These are phyloP conservation scores for Troglohyphantes excavatus DNA, from an alignment of 2,888 invertebrate genomes.

Conservation along the genomic window DNA sequence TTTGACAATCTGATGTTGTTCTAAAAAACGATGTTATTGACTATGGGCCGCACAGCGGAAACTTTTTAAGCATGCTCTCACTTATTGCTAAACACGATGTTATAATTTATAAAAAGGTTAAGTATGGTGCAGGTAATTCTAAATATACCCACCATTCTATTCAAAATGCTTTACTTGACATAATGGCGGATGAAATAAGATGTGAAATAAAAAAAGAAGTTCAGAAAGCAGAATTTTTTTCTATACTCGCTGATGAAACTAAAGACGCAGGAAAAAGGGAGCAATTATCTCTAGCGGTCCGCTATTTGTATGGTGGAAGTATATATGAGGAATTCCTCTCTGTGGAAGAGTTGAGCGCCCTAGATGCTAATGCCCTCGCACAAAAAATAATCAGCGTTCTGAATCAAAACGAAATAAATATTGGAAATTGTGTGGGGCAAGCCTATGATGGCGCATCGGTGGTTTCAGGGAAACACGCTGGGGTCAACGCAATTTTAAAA, in stretches of 20 bases:
- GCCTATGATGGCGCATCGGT: conserved; percentile 31
- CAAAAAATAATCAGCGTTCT: not conserved
- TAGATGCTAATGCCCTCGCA: not conserved
- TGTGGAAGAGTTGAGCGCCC: not conserved
- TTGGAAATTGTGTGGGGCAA: conserved; percentile 13
- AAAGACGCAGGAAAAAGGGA: conserved; percentile 16
- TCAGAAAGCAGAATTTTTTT: conserved; percentile 8
- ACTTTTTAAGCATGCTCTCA: conserved; percentile 13
- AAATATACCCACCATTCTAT: conserved; percentile 37
- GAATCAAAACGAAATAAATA: not conserved
- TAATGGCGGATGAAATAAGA: conserved; percentile 21
- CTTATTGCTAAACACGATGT: conserved; percentile 6
- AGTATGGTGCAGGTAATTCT: not conserved
- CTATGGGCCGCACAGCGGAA: conserved; percentile 10
- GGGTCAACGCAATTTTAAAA: conserved; percentile 8
- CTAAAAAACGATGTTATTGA: not conserved
- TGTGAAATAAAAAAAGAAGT: not conserved
- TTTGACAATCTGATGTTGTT: not conserved
- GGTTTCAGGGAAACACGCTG: conserved; percentile 15
- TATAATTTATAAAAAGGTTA: not conserved
- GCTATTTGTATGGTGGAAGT: not conserved
- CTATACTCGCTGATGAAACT: conserved; percentile 19
- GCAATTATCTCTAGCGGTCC: not conserved
- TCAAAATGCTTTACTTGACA: conserved; percentile 16
- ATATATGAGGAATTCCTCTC: conserved; percentile 27